phyloP scores from a whole-genome alignment of 2,797 vertebrate species.

The Novumbra hubbsi region DNA sequence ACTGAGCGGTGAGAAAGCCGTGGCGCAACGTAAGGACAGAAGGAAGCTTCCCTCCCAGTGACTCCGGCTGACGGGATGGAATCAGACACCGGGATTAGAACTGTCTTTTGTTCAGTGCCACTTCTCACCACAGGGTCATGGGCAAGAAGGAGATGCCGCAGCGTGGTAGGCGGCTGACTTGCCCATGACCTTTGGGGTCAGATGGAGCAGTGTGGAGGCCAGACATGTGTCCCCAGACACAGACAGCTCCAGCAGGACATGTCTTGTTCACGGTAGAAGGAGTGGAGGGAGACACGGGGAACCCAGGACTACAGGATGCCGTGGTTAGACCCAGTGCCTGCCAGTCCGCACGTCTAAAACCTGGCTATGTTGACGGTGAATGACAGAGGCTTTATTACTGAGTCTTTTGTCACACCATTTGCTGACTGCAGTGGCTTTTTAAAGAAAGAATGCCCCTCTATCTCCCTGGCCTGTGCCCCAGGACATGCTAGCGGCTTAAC shows the following conservation, averaged over 20 bases:
- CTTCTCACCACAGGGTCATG: conserved; percentile 76
- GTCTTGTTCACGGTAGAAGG: conserved; percentile 22
- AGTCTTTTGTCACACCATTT: conserved; percentile 80
- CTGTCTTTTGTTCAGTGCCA: conserved; percentile 74
- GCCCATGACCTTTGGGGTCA: conserved; percentile 56
- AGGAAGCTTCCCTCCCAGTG: conserved; percentile 79
- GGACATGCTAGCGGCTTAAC: conserved; percentile 75
- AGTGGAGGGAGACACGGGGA: conserved; percentile 43
- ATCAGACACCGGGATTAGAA: conserved; percentile 82
- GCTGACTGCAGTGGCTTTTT: conserved; percentile 82
- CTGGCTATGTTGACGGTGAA: conserved; percentile 77
- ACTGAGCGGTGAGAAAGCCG: conserved; percentile 66
- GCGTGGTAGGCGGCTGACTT: conserved; percentile 57
- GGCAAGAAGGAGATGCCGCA: conserved; percentile 72
- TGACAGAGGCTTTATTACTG: conserved; percentile 75
- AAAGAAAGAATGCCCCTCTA: conserved; percentile 75
- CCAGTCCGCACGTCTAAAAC: conserved; percentile 68
- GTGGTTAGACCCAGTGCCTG: conserved; percentile 65
- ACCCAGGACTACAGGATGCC: conserved; percentile 67
- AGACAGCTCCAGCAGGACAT: conserved; percentile 34
- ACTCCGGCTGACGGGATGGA: conserved; percentile 78
- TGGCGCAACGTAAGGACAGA: conserved; percentile 63
- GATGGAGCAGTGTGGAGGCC: conserved; percentile 39
- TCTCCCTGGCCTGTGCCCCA: conserved; percentile 71
- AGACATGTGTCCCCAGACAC: conserved; percentile 41